These are phyloP conservation scores for Tenebrio molitor DNA, from an alignment of 1,140 invertebrate species.

Conservation along the genomic window DNA sequence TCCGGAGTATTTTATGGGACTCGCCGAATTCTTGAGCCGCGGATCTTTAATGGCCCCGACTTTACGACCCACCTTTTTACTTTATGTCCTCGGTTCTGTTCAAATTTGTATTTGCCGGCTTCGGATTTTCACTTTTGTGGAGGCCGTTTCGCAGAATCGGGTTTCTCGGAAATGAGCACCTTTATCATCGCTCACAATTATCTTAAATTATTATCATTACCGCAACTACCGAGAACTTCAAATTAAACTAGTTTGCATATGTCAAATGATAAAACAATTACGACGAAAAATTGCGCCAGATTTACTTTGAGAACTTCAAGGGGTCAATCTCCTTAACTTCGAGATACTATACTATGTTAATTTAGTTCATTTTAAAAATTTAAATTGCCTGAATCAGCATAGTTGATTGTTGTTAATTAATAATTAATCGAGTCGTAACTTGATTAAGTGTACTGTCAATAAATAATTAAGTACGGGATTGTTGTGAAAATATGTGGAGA, in stretches of 20 bases:
- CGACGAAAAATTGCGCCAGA: too few relatives aligned
- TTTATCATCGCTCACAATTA: background rate
- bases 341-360: too few relatives aligned
- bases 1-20: background rate
- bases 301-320: too few relatives aligned
- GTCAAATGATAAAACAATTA: background rate
- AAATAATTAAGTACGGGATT: too few relatives aligned
- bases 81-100: background rate
- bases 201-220: background rate
- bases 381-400: too few relatives aligned
- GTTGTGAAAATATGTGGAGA: too few relatives aligned
- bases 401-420: too few relatives aligned
- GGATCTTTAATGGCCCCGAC: background rate
- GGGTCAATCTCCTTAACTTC: too few relatives aligned
- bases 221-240: background rate
- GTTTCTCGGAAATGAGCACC: background rate
- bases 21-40: background rate
- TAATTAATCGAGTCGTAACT: too few relatives aligned
- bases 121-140: too few relatives aligned
- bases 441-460: too few relatives aligned
- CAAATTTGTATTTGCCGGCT: background rate
- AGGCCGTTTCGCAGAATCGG: background rate
- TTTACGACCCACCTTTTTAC: background rate
- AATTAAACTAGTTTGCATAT: background rate
- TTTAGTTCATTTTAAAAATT: too few relatives aligned